phyloP scores from a whole-genome alignment of 2,113 vertebrate species.

The Mirounga angustirostris region DNA sequence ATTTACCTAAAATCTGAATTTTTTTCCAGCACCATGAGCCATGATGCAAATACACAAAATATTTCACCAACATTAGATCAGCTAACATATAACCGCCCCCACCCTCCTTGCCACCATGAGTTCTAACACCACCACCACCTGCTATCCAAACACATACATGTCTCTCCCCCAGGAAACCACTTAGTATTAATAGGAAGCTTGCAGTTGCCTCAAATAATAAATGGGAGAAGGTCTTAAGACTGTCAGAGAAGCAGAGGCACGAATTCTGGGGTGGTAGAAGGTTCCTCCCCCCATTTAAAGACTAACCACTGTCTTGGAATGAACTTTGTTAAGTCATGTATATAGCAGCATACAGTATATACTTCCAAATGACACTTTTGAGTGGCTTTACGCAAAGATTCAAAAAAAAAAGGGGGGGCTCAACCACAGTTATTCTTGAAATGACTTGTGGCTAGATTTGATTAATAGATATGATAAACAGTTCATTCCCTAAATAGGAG shows the following conservation, averaged over 20 bases:
- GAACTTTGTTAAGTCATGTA: neutral
- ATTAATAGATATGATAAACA: neutral
- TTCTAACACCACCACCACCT: neutral
- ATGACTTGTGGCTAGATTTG: neutral
- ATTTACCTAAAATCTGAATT: neutral
- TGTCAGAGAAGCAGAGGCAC: neutral
- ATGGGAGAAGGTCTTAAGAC: neutral
- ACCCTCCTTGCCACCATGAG: accelerated
- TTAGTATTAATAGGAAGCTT: neutral
- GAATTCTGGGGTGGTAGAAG: neutral
- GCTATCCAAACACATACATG: neutral
- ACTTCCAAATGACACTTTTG: neutral
- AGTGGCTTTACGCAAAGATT: neutral
- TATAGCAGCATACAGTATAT: neutral
- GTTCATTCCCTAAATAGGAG: neutral
- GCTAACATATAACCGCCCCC: accelerated
- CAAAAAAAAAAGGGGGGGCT: neutral
- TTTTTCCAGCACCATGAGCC: neutral
- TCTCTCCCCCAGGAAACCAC: neutral
- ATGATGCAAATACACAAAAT: neutral
- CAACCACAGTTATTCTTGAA: slow-evolving; percentile 20
- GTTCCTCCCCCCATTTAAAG: neutral
- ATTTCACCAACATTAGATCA: neutral
- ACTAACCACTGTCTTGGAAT: neutral
- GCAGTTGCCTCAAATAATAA: neutral